phyloP scores from a whole-genome alignment of 1,140 invertebrate species.

The Heliconius hermathena region DNA sequence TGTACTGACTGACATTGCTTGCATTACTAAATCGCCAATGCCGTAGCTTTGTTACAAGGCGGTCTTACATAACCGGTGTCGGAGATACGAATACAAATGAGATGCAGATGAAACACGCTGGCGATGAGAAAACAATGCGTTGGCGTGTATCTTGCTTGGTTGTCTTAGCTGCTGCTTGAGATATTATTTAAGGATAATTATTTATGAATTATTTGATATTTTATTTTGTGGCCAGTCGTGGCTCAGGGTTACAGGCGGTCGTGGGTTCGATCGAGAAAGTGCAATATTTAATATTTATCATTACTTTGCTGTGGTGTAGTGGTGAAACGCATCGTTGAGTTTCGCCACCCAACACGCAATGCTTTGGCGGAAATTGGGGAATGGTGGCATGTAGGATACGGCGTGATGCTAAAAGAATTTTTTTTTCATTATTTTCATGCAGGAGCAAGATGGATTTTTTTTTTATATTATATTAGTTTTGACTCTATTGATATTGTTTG shows the following conservation, averaged over 20 bases:
- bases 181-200: background rate
- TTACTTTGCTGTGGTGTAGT: too few species aligned
- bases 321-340: too few species aligned
- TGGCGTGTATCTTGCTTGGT: constrained; percentile 27
- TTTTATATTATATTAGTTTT: background rate
- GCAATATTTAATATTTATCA: too few species aligned
- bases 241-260: too few species aligned
- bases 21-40: constrained; percentile 55
- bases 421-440: too few species aligned
- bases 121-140: constrained; percentile 36
- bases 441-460: too few species aligned
- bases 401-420: too few species aligned
- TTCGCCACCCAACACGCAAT: too few species aligned
- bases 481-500: background rate
- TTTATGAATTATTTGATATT: too few species aligned
- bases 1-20: constrained; percentile 41
- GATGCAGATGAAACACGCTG: constrained; percentile 43
- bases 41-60: constrained; percentile 54
- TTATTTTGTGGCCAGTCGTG: background rate
- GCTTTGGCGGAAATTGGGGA: too few species aligned
- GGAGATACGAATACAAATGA: constrained; percentile 64
- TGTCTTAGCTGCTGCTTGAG: background rate
- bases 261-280: too few species aligned
- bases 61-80: constrained; percentile 55
- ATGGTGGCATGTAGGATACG: too few species aligned